phyloP scores from a whole-genome alignment of 2,888 invertebrate genomes.

The Orthonevra nobilis region DNA sequence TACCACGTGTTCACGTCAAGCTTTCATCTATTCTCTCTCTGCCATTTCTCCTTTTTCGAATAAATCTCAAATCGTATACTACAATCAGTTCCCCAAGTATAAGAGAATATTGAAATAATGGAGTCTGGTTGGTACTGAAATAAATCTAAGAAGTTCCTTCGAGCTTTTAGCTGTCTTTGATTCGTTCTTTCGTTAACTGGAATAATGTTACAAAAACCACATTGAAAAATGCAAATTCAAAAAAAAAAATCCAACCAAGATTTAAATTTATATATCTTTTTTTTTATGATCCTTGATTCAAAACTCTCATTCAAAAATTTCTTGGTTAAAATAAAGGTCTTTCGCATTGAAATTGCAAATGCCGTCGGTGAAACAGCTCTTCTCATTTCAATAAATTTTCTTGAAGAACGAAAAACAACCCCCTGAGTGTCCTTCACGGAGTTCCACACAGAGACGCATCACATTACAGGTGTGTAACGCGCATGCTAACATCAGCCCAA shows the following conservation, averaged over 20 bases:
- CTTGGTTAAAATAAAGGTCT: too few relatives aligned
- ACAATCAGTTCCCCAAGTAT: slow-evolving; percentile 39
- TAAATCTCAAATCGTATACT: slow-evolving; percentile 9
- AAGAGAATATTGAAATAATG: too few relatives aligned
- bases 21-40: slow-evolving; percentile 11
- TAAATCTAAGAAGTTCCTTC: background rate
- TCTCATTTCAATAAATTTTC: background rate
- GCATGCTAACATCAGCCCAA: slow-evolving; percentile 66
- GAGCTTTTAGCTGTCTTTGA: background rate
- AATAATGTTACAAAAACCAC: too few relatives aligned
- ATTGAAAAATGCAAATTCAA: too few relatives aligned
- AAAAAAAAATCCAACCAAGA: too few relatives aligned
- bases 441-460: slow-evolving; percentile 56
- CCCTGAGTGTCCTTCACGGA: slow-evolving; percentile 23
- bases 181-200: too few relatives aligned
- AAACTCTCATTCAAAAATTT: too few relatives aligned
- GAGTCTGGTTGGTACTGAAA: too few relatives aligned
- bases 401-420: slow-evolving; percentile 2
- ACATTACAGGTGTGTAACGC: slow-evolving; percentile 67
- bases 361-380: slow-evolving; percentile 51
- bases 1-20: slow-evolving; percentile 56
- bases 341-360: background rate
- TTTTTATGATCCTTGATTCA: too few relatives aligned
- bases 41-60: slow-evolving; percentile 38
- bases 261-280: too few relatives aligned